Conservation (phyloP, 2,797 vertebrate species). For the Coccyzus lansbergi region DNA sequence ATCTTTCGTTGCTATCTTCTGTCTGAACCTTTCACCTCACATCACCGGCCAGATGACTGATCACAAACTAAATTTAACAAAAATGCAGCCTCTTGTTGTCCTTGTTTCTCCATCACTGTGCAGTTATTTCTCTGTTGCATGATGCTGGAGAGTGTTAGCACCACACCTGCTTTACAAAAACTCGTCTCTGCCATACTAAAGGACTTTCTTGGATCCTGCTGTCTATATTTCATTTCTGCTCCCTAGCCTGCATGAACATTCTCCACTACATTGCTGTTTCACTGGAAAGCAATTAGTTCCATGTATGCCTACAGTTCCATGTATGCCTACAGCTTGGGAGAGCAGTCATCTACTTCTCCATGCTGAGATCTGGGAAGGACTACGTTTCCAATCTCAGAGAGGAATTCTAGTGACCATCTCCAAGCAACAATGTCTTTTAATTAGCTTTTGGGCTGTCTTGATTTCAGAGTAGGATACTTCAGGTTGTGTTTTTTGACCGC, state of each 20-base stretch:
- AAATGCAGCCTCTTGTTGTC: neutral
- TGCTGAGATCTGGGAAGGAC: neutral
- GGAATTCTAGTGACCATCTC: neutral
- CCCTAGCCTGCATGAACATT: neutral
- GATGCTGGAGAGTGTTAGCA: neutral
- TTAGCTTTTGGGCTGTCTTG: neutral
- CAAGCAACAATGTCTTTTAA: fast-evolving
- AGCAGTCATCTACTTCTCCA: neutral
- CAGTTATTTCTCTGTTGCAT: neutral
- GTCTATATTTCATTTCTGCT: neutral
- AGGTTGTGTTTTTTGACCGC: neutral
- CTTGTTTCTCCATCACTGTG: neutral
- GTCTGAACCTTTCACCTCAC: conserved; percentile 4
- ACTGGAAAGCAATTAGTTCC: neutral
- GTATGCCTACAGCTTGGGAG: neutral
- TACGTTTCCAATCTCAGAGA: neutral
- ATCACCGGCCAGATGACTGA: neutral
- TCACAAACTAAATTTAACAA: neutral
- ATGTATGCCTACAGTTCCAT: neutral
- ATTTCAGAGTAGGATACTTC: neutral
- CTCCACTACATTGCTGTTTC: neutral
- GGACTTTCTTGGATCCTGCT: neutral
- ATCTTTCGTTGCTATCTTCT: conserved; percentile 32
- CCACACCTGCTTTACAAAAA: neutral
- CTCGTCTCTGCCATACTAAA: neutral